A percentile compares a stretch with the other conserved stretches of the same genome.
Evolutionary conservation across 2,113 vertebrate species (phyloP).

Genomic region (Microcebus murinus): DNA sequence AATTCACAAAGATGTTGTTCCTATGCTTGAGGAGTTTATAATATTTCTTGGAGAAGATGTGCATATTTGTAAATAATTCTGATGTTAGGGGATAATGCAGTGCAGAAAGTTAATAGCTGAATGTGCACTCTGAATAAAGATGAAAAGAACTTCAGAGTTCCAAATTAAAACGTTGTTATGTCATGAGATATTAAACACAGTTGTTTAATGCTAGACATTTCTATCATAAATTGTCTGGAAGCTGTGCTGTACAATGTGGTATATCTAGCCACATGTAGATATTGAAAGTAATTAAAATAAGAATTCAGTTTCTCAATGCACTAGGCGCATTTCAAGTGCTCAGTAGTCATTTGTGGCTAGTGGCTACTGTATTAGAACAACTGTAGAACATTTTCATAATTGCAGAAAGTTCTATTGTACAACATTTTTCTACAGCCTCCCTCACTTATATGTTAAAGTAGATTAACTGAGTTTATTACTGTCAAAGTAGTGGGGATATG

Average conservation of each 20-base stretch:
- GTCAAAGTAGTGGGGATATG: not conserved
- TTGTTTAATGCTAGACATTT: constrained; percentile 12
- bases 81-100: constrained; percentile 29
- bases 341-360: not conserved
- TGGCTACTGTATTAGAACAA: not conserved
- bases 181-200: not conserved
- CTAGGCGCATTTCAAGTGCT: not conserved
- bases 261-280: not conserved
- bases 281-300: constrained; percentile 1
- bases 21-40: not conserved
- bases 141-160: not conserved
- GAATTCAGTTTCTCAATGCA: not conserved
- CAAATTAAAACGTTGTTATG: not conserved
- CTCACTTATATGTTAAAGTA: not conserved
- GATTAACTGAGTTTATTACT: not conserved
- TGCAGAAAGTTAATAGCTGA: constrained; percentile 15
- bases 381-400: not conserved
- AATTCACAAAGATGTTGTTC: constrained; percentile 38
- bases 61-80: not conserved
- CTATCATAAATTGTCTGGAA: constrained; percentile 6
- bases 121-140: constrained; percentile 17
- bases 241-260: not conserved
- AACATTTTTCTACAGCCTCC: not conserved
- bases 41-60: not conserved
- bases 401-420: not conserved